Evolutionary conservation across 2,797 vertebrate genomes (phyloP), one percentile per base, ranked within the genome.

Genomic region (Poeciliopsis gracilis): DNA sequence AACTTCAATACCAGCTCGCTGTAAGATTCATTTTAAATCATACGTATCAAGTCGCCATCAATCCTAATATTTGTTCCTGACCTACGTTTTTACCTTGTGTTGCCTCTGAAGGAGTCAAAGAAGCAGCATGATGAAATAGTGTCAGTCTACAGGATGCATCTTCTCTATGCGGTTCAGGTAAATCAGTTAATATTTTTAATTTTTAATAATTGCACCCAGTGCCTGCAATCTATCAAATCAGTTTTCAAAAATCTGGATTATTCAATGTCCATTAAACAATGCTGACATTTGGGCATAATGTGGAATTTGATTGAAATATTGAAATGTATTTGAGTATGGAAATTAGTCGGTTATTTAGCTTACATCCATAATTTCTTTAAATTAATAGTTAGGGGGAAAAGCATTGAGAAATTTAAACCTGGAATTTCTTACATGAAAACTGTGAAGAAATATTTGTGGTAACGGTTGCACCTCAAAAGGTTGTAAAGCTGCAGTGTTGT

Each of bases 101-200:
- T 84, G 30, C 72, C 75, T 90, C 51, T 88, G 12, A 61, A 99
- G 98, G 98, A 99, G 90, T 96, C 97, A 61, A 98, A 99, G 95
- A 99, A 98, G 82, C 97, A 98, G 66, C 98, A 99, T 85, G 95
- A 98, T 83, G 98, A 99, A 91, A 97, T 97, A 0, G 94, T 99
- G 76, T 99, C 98, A 0, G 98, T 99, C 86, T 99, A 99, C 94
- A 97, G 98, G 91, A 99, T 98, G 97, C 98, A 99, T 74, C 97
- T 99, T 86, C 97, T 99, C 36, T 99, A 99, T 28, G 98, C 98
- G 73, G 98, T 99, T 76, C 98, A 99, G 97, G 98, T 99, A 96
- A 38, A 63, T 33, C 23, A 38, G 2, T 70, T 45, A 2, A n/a
- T 43, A 15, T 69, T n/a, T 69, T 9, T 13, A 3, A n/a, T 25